Conservation (phyloP, 2,888 invertebrate genomes). For the Gari tellinella region DNA sequence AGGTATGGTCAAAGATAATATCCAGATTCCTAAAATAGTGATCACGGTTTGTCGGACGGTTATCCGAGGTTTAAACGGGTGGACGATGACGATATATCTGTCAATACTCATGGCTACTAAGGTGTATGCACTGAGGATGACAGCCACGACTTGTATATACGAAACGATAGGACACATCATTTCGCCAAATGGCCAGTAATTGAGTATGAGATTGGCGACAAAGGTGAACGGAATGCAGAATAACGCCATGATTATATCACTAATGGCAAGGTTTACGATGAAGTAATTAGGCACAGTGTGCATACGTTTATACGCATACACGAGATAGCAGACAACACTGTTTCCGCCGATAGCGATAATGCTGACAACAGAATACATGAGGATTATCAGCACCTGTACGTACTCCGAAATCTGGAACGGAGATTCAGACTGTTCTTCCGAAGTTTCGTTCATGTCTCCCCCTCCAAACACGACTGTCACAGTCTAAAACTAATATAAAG, state of each 20-base stretch:
- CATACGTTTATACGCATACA: conserved; percentile 68
- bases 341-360: conserved; percentile 82
- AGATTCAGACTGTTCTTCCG: not conserved
- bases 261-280: conserved; percentile 67
- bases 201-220: conserved; percentile 90
- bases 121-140: conserved; percentile 92
- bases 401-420: conserved; percentile 49
- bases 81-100: conserved; percentile 94
- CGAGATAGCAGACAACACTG: conserved; percentile 66
- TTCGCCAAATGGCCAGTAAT: conserved; percentile 94
- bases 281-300: conserved; percentile 80
- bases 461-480: no score
- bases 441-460: conserved; percentile 14
- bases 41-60: conserved; percentile 89
- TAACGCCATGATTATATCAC: conserved; percentile 79
- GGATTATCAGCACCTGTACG: conserved; percentile 80
- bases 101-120: conserved; percentile 95
- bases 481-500: no score
- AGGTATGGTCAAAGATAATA: conserved; percentile 91
- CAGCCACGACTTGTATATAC: conserved; percentile 88
- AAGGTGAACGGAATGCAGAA: conserved; percentile 86
- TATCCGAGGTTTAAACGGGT: conserved; percentile 92
- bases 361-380: conserved; percentile 71
- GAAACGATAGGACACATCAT: conserved; percentile 92
- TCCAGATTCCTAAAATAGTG: conserved; percentile 90